Conservation (phyloP, 1,140 invertebrate species). For the Antheraea pernyi region DNA sequence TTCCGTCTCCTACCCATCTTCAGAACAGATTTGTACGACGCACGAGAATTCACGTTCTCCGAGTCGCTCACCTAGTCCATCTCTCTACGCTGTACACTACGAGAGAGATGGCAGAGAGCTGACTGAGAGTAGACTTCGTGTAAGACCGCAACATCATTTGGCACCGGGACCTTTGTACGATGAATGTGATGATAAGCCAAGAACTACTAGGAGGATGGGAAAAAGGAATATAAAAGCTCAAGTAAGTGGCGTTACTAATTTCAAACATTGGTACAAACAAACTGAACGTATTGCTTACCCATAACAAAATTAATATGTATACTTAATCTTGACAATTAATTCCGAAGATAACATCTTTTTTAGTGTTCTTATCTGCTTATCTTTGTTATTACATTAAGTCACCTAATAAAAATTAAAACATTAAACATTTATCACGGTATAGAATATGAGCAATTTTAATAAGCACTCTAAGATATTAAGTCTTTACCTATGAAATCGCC, state of each 20-base stretch:
- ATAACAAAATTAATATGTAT: no score
- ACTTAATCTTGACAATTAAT: no score
- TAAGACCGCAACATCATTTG: conserved; percentile 52
- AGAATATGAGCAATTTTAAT: no score
- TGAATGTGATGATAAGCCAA: conserved; percentile 81
- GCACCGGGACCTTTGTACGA: conserved; percentile 76
- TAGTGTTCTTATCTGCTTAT: no score
- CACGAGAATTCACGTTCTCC: conserved; percentile 65
- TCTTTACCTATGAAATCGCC: no score
- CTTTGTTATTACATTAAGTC: no score
- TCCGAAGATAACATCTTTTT: no score
- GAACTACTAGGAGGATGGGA: conserved; percentile 86
- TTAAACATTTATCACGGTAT: no score
- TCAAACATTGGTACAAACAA: no score
- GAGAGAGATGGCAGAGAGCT: conserved; percentile 77
- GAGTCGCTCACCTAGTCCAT: conserved; percentile 67
- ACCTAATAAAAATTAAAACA: no score
- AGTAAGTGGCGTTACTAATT: conserved; percentile 30
- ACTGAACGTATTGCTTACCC: no score
- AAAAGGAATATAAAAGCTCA: conserved; percentile 92
- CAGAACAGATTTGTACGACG: conserved; percentile 83
- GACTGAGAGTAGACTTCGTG: conserved; percentile 62
- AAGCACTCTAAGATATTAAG: no score
- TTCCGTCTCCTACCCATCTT: conserved; percentile 90
- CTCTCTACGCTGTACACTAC: conserved; percentile 81